A percentile compares a stretch with the other conserved stretches of the same genome.
phyloP scores from a whole-genome alignment of 1,140 invertebrate species.

The Aphidius gifuensis region DNA sequence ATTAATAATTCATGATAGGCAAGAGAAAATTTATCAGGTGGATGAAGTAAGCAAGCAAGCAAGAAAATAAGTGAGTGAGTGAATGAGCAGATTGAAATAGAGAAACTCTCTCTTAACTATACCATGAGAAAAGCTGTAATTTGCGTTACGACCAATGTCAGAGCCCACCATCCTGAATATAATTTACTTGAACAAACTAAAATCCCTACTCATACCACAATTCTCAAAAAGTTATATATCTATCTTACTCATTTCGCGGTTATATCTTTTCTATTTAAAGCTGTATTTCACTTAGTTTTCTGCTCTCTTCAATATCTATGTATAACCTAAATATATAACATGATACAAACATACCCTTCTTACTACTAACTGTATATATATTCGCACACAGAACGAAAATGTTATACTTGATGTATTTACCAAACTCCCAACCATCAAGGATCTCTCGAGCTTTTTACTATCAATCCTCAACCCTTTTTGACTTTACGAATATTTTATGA shows the following conservation, averaged over 20 bases:
- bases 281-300: no score
- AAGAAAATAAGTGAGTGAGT: no score
- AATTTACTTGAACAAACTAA: slow-evolving; percentile 56
- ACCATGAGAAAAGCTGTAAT: slow-evolving; percentile 43
- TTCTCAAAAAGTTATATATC: slow-evolving; percentile 15
- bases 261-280: background rate
- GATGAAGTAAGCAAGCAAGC: slow-evolving; percentile 23
- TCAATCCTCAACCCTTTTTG: slow-evolving; percentile 29
- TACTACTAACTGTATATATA: no score
- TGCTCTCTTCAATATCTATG: slow-evolving; percentile 7
- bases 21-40: slow-evolving; percentile 45
- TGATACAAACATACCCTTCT: no score
- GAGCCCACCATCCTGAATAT: slow-evolving; percentile 50
- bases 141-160: slow-evolving; percentile 49
- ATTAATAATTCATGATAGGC: slow-evolving; percentile 58
- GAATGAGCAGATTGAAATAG: slow-evolving; percentile 28
- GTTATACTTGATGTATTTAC: slow-evolving; percentile 37
- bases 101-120: slow-evolving; percentile 8
- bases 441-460: slow-evolving; percentile 15
- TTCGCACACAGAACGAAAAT: slow-evolving; percentile 17
- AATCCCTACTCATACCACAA: slow-evolving; percentile 38
- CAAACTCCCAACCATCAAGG: slow-evolving; percentile 17
- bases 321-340: background rate
- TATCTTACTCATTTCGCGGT: slow-evolving; percentile 24
- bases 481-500: slow-evolving; percentile 53